Evolutionary conservation across 2,888 invertebrate genomes (phyloP), one percentile per base, ranked within the genome.

Genomic region (Agapetus fuscipes): DNA sequence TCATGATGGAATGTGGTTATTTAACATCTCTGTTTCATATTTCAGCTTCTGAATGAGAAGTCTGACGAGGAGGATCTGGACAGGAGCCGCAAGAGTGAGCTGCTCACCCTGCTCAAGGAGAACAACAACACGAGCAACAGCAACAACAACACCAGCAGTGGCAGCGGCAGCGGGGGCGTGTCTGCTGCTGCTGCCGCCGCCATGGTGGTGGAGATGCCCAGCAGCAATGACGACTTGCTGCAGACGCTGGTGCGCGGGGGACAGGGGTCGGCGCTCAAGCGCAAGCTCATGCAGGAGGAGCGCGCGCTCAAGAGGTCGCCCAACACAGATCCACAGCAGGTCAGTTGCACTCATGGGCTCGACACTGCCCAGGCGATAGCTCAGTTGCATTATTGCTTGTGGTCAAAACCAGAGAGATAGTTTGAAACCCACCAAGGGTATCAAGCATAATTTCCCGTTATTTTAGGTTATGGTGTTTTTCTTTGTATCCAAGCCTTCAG

Each of bases 41-140:
- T 60, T 14, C 57, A 87, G 84, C 74, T 89, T 59, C 66, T 88
- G 47, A 88, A 86, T 56, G 84, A 86, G 49, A 85, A 83, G 61
- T 81, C 78, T 43, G 86, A 86, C 52, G 84, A 85, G 51, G 86
- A 86, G 50, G 78, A 79, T 47, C 72, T 77, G 41, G 82, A 80
- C 46, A 64, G 64, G 49, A 67, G 71, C 51, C 71, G 20, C 49
- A 52, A 39, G 33, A 72, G 74, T 51, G 76, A 73, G 35, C 56
- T 76, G 17, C 61, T 75, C 44, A 72, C 74, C 1, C 74, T 65
- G 28, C 60, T 65, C 43, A 64, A 64, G 50, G 44, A 46, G 17
- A 25, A 20, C 24, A 32, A 29, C 30, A 30, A 32, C 16, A 14
- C 34, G 5, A 20, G 11, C 28, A 20, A 14, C 13, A 37, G 27